Evolutionary conservation across 2,888 invertebrate genomes (phyloP).

Genomic region (Eustalomyia histrio): DNA sequence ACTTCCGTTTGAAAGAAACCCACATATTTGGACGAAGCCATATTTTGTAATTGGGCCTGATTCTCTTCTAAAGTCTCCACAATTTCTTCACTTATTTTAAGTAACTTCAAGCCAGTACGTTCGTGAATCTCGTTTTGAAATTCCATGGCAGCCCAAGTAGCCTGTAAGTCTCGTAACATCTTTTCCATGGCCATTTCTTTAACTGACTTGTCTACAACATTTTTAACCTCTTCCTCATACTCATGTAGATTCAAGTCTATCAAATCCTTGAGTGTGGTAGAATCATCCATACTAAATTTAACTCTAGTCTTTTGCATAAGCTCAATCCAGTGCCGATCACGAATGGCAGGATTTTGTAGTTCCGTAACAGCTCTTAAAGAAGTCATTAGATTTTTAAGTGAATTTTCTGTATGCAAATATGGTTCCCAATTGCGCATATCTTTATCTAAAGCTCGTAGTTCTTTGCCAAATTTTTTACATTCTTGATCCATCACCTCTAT

Average conservation of each 20-base stretch:
- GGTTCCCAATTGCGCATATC: conserved; percentile 90
- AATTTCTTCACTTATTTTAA: conserved; percentile 91
- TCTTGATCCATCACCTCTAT: conserved; percentile 97
- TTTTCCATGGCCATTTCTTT: conserved; percentile 99
- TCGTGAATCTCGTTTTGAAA: conserved; percentile 90
- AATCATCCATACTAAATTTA: conserved; percentile 75
- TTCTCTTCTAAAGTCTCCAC: conserved; percentile 97
- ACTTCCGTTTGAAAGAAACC: conserved; percentile 92
- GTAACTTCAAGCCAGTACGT: conserved; percentile 87
- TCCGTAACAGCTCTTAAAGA: conserved; percentile 95
- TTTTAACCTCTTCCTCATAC: conserved; percentile 96
- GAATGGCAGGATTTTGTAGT: conserved; percentile 95
- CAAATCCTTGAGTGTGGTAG: conserved; percentile 93
- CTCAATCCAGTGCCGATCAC: conserved; percentile 96
- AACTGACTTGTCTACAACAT: conserved; percentile 96
- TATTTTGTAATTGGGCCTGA: conserved; percentile 95
- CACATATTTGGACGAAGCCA: conserved; percentile 96
- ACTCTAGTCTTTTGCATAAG: conserved; percentile 95
- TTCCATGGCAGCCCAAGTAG: conserved; percentile 90
- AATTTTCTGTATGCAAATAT: conserved; percentile 88
- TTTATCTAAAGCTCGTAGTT: conserved; percentile 89
- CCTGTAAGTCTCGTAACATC: conserved; percentile 89
- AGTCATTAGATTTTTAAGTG: conserved; percentile 95
- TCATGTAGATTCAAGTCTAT: conserved; percentile 93
- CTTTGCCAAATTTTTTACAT: conserved; percentile 94